A percentile compares a stretch with the other conserved stretches of the same genome.
phyloP scores from a whole-genome alignment of 2,888 invertebrate genomes.

The Liposcelis brunnea region DNA sequence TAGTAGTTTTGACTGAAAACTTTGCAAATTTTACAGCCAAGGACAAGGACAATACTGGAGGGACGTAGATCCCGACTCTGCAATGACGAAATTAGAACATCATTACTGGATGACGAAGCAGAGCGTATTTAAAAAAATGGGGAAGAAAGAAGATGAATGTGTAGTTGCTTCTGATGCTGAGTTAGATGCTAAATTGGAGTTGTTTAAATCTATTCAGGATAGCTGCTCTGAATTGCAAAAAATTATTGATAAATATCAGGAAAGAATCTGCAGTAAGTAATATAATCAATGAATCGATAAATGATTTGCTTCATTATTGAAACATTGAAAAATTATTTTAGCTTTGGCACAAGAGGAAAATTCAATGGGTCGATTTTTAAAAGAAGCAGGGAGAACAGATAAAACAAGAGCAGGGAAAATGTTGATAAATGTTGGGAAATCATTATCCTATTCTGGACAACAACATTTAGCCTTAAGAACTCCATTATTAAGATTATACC shows the following conservation, averaged over 20 bases:
- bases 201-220: slow-evolving; percentile 81
- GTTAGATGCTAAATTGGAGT: slow-evolving; percentile 87
- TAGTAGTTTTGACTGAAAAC: too few relatives aligned
- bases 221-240: slow-evolving; percentile 74
- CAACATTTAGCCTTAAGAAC: slow-evolving; percentile 75
- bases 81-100: slow-evolving; percentile 62
- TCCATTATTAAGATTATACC: slow-evolving; percentile 74
- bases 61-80: slow-evolving; percentile 22
- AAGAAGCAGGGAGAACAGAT: slow-evolving; percentile 78
- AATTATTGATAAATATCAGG: slow-evolving; percentile 85
- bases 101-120: slow-evolving; percentile 98
- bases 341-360: slow-evolving; percentile 91
- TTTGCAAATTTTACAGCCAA: slow-evolving; percentile 3
- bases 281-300: too few relatives aligned
- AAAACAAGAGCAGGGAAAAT: slow-evolving; percentile 70
- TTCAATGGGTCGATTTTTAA: slow-evolving; percentile 81
- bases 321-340: too few relatives aligned
- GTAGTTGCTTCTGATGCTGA: slow-evolving; percentile 92
- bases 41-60: slow-evolving; percentile 6
- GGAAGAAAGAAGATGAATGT: slow-evolving; percentile 94
- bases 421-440: slow-evolving; percentile 68
- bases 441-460: slow-evolving; percentile 77
- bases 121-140: slow-evolving; percentile 77
- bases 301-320: too few relatives aligned
- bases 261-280: slow-evolving; percentile 65